Base-by-base conservation (phyloP, 2,797 vertebrate genomes). In the Sebastes paucispinis region DNA sequence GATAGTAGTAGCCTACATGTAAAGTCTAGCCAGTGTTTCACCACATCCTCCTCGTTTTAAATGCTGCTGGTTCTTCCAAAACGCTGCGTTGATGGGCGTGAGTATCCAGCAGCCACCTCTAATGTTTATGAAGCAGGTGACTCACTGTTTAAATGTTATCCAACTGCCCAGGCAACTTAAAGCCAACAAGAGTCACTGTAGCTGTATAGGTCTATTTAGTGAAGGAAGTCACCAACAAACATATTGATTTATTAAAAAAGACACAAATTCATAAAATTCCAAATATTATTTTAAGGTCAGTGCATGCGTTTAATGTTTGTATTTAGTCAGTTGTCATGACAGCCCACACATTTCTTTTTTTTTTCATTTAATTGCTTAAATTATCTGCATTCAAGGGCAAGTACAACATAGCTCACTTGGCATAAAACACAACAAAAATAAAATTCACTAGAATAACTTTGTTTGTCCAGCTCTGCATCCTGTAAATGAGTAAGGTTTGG, bases 1-100 rank as follows among this genome's bases (percentile, higher is more conserved):
- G n/a, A 39, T 39, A 5, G 22, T 24, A 16, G 10, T n/a, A 6
- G 6, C 14, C 5, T 9, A 63, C 57, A 59, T n/a, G 4, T 18
- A 47, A 7, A 54, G 18, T 9, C 9, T 29, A 5, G 8, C 14
- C 16, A 9, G 8, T 18, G 27, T 59, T 59, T 18, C 6, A 18
- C 14, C 7, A 13, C 47, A 55, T 27, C 31, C 22, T 39, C 25
- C 11, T 6, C 4, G 4, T 47, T n/a, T 5, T 39, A 39, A 18
- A 4, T 6, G 8, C 4, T 4, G 4, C n/a, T 11, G 9, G 0
- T 8, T 13, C 11, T 31, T 20, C n/a, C 8, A n/a, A 9, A 1
- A 9, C 52, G 54, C 12, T 4, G 39, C 36, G 36, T 39, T 39
- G 12, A 39, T 14, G 36, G 36, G 12, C 36, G 12, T 39, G 12